Evolutionary conservation across 1,140 invertebrate genomes (phyloP).

Genomic region (Tribolium madens): DNA sequence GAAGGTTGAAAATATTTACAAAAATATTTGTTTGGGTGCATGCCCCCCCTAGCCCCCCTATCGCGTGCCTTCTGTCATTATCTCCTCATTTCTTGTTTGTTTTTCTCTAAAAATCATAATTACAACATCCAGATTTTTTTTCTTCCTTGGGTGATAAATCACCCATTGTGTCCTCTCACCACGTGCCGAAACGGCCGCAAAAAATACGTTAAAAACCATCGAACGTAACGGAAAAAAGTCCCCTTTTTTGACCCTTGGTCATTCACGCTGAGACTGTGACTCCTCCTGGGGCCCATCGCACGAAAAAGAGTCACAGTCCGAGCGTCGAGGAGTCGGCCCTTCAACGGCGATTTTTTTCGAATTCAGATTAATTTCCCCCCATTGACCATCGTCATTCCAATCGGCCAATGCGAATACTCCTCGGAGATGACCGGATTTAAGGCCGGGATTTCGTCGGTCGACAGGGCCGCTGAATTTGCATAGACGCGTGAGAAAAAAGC

Average conservation of each 20-base stretch:
- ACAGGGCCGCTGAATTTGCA: slow-evolving; percentile 24
- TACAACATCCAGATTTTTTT: background rate
- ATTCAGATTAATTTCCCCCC: slow-evolving; percentile 33
- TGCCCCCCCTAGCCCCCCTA: too few relatives aligned
- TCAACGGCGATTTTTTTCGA: slow-evolving; percentile 24
- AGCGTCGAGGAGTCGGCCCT: background rate
- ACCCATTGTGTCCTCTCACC: background rate
- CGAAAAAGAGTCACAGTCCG: background rate
- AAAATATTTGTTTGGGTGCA: background rate
- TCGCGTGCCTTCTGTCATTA: background rate
- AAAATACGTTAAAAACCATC: slow-evolving; percentile 56
- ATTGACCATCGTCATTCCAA: slow-evolving; percentile 5
- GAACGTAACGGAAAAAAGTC: slow-evolving; percentile 52
- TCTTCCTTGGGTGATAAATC: slow-evolving; percentile 5
- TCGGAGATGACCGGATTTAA: slow-evolving; percentile 1
- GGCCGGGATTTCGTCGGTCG: background rate
- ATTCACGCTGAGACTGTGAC: slow-evolving; percentile 48
- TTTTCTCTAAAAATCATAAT: background rate
- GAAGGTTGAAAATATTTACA: too few relatives aligned
- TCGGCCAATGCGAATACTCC: background rate
- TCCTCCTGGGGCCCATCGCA: background rate
- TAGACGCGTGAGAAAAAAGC: slow-evolving; percentile 43
- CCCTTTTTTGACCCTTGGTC: slow-evolving; percentile 56
- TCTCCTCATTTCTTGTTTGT: background rate
- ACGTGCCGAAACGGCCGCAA: slow-evolving; percentile 52